Evolutionary conservation across 2,113 vertebrate genomes (phyloP).

Genomic region (Tympanuchus pallidicinctus): DNA sequence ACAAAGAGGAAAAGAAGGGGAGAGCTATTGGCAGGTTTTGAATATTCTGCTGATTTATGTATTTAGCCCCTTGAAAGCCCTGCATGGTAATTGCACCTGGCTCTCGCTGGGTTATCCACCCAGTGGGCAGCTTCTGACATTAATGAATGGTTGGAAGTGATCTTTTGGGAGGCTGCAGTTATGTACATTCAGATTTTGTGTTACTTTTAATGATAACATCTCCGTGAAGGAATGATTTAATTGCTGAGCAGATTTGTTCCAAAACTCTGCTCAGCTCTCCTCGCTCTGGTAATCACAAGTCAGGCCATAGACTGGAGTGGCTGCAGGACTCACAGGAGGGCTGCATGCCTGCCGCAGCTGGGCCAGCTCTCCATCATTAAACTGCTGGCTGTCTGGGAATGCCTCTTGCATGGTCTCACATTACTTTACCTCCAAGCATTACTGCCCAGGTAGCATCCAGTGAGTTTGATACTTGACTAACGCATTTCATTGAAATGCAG

Average conservation of each 20-base stretch:
- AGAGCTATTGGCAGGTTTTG: neutral
- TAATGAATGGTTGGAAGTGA: neutral
- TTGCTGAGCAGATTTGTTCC: neutral
- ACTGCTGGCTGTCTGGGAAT: neutral
- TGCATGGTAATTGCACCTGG: neutral
- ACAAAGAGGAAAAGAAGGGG: neutral
- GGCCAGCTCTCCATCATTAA: neutral
- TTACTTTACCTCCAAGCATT: neutral
- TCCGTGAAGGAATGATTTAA: neutral
- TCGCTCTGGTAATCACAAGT: neutral
- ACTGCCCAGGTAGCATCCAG: neutral
- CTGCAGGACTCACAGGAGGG: neutral
- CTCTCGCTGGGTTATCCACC: neutral
- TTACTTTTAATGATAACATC: neutral
- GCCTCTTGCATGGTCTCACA: neutral
- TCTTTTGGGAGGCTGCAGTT: neutral
- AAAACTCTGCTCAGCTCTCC: neutral
- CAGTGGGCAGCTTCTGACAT: neutral
- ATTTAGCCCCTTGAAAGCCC: neutral
- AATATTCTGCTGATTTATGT: neutral
- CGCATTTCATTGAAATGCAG: neutral
- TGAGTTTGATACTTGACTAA: neutral
- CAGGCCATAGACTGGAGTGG: neutral
- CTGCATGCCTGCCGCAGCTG: accelerated
- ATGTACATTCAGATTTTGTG: neutral